These are phyloP conservation scores for Drosophila tripunctata DNA, from an alignment of 2,888 invertebrate species.

Conservation along the genomic window DNA sequence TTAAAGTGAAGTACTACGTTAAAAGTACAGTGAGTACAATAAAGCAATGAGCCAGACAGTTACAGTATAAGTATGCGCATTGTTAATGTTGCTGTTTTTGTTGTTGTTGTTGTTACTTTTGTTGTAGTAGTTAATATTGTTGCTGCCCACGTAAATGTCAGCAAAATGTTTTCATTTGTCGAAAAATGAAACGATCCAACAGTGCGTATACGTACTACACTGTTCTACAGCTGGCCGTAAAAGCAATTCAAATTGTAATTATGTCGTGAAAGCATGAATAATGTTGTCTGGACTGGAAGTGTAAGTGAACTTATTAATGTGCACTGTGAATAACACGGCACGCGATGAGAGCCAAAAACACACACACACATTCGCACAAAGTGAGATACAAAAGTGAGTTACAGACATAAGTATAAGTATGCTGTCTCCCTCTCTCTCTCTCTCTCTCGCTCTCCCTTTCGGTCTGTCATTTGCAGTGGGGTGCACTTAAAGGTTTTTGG, in stretches of 20 bases:
- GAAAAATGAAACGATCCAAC: constrained; percentile 24
- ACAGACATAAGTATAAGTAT: neutral
- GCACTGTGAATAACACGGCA: constrained; percentile 48
- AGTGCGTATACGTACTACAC: constrained; percentile 37
- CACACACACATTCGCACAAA: too few relatives aligned
- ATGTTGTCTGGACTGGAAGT: constrained; percentile 70
- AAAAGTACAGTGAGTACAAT: constrained; percentile 15
- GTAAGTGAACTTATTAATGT: constrained; percentile 74
- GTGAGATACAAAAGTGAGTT: constrained; percentile 19
- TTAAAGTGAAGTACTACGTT: constrained; percentile 48
- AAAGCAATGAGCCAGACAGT: constrained; percentile 42
- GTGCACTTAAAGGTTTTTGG: constrained; percentile 25
- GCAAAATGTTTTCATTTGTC: constrained; percentile 75
- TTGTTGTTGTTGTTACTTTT: constrained; percentile 2
- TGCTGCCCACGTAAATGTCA: constrained; percentile 62
- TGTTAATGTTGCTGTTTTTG: constrained; percentile 8
- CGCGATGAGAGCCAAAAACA: constrained; percentile 41
- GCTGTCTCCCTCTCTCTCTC: neutral
- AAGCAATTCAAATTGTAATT: constrained; percentile 77
- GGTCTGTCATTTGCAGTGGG: constrained; percentile 55
- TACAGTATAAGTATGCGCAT: constrained; percentile 15
- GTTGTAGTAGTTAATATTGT: constrained; percentile 9
- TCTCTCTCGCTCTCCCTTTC: neutral
- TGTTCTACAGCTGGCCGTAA: constrained; percentile 49
- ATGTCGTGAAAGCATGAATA: constrained; percentile 74